phyloP scores from a whole-genome alignment of 1,140 invertebrate genomes.

The Achroia grisella region DNA sequence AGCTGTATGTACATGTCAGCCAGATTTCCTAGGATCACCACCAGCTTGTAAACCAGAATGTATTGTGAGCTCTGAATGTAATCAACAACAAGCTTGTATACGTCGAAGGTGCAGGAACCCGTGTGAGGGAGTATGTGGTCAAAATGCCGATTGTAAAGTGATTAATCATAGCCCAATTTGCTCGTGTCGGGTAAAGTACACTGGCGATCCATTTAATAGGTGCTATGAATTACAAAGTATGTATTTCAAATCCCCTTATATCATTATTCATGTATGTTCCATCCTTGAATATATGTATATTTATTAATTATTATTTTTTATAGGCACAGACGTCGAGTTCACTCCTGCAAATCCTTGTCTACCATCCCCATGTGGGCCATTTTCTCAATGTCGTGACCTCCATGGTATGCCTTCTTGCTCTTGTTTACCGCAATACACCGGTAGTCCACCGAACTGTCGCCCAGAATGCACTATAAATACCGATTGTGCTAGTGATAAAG shows the following conservation, averaged over 20 bases:
- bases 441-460: constrained; percentile 83
- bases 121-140: constrained; percentile 76
- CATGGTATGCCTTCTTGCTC: constrained; percentile 78
- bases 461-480: constrained; percentile 83
- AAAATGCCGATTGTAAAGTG: constrained; percentile 74
- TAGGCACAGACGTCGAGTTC: constrained; percentile 43
- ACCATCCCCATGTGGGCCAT: constrained; percentile 83
- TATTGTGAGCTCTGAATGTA: constrained; percentile 71
- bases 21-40: constrained; percentile 67
- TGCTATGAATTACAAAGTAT: constrained; percentile 62
- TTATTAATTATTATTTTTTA: too few relatives aligned
- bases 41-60: constrained; percentile 74
- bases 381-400: constrained; percentile 80
- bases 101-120: constrained; percentile 74
- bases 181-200: constrained; percentile 68
- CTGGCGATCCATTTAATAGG: constrained; percentile 76
- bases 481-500: constrained; percentile 82
- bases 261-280: constrained; percentile 6
- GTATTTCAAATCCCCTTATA: constrained; percentile 5
- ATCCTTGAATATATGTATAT: constrained; percentile 23
- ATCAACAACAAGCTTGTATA: constrained; percentile 62
- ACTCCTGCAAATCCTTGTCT: constrained; percentile 75
- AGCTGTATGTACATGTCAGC: constrained; percentile 80
- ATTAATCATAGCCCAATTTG: constrained; percentile 75
- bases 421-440: constrained; percentile 79